Conservation (phyloP, 2,113 vertebrate genomes). For the Takifugu flavidus region DNA sequence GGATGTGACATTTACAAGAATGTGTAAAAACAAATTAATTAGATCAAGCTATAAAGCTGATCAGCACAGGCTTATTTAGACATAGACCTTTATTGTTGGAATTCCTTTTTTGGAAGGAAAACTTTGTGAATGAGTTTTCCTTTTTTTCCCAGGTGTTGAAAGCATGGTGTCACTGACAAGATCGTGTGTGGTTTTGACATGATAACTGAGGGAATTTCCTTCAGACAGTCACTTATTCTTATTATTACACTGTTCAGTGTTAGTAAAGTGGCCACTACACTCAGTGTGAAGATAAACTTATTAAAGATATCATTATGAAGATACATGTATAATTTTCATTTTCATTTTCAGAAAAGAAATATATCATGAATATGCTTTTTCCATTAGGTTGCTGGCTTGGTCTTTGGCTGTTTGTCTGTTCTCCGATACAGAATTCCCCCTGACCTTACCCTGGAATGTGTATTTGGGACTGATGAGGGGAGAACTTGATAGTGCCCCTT, state of each 20-base stretch:
- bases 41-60: no score
- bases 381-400: slow-evolving; percentile 4
- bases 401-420: slow-evolving; percentile 46
- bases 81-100: no score
- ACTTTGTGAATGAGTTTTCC: not conserved
- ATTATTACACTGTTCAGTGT: not conserved
- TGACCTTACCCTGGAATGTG: slow-evolving; percentile 78
- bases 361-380: not conserved
- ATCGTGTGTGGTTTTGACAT: slow-evolving; percentile 13
- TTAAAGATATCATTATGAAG: no score
- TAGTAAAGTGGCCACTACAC: no score
- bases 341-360: not conserved
- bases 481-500: slow-evolving; percentile 80
- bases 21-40: no score
- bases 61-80: no score
- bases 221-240: slow-evolving; percentile 27
- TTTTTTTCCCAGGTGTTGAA: slow-evolving; percentile 25
- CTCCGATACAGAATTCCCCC: slow-evolving; percentile 60
- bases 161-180: slow-evolving; percentile 34
- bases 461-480: slow-evolving; percentile 69
- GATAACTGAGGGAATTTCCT: slow-evolving; percentile 52
- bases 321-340: not conserved
- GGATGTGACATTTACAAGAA: no score
- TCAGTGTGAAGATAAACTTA: no score
- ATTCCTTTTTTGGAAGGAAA: no score